Percentiles rank a stretch among this genome's conserved stretches.
phyloP scores from a whole-genome alignment of 2,113 vertebrate species.

The Psophia crepitans region DNA sequence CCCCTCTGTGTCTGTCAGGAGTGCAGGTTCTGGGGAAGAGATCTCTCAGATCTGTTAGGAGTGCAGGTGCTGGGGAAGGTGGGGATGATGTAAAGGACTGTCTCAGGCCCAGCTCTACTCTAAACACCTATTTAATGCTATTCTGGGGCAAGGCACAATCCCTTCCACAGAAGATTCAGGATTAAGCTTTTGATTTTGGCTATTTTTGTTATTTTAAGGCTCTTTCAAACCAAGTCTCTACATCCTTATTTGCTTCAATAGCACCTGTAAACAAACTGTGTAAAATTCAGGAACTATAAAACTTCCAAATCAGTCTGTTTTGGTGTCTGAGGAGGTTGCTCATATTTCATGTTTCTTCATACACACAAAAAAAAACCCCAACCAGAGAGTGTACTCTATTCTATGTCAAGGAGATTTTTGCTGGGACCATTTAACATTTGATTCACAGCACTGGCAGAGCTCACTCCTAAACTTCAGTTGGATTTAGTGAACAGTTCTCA shows the following conservation, averaged over 20 bases:
- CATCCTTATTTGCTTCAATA: not conserved
- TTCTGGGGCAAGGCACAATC: not conserved
- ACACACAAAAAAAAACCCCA: no score
- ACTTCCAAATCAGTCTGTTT: not conserved
- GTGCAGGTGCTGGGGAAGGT: not conserved
- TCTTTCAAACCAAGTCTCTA: not conserved
- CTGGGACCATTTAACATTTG: not conserved
- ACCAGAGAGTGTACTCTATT: not conserved
- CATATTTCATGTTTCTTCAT: not conserved
- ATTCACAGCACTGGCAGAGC: not conserved
- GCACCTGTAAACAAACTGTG: not conserved
- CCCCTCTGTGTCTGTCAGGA: not conserved
- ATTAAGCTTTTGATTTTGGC: not conserved
- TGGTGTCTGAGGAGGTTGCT: not conserved
- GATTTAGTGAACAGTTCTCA: not conserved
- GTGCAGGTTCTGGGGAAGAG: not conserved
- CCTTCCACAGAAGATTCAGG: not conserved
- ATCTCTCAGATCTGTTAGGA: not conserved
- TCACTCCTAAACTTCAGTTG: not conserved
- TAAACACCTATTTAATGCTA: not conserved
- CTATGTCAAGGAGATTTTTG: not conserved
- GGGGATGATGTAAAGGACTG: not conserved
- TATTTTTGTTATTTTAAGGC: not conserved
- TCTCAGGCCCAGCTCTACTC: not conserved
- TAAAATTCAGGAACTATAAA: not conserved